Base-by-base conservation (phyloP, 2,113 vertebrate species). In the Brevimyrus niger region DNA sequence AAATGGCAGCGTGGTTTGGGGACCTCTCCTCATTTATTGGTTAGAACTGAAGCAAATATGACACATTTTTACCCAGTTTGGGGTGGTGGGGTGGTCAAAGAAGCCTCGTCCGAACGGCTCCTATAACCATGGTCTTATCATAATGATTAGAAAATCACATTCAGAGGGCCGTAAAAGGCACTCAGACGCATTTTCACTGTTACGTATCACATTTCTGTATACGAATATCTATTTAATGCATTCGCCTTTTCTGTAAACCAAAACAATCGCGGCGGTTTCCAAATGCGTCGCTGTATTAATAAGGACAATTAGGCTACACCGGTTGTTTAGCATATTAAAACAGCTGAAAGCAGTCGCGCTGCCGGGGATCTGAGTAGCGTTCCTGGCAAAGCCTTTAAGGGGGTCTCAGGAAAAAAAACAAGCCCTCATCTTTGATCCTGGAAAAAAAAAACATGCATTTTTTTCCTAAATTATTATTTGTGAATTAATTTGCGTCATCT, bases 321-420 rank as follows among this genome's bases (percentile, higher is more conserved):
- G 86, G 48, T 90, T 83, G 35, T 88, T 90, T 90, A 82, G 88
- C 87, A 90, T 90, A 90, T 90, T 80, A 73, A 90, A 90, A 90
- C 73, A 90, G 86, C 86, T 83, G 53, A 47, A 88, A 88, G 89
- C 89, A 47, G 86, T 55, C 89, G 17, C 5, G 51, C 48, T 47
- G 51, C 46, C 17, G 48, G 86, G 87, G 69, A 90, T 88, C 47
- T 87, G n/a, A 90, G 55, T 87, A 87, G 69, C 44, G 86, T 73
- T 88, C 38, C 69, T 61, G 89, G 89, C 89, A 82, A 84, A 35
- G 38, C 50, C 50, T 46, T 76, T 53, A 55, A 88, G 31, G 53
- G 15, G 47, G 84, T 9, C 35, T 21, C 73, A 80, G 31, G 19
- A 21, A 80, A 85, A n/a, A 84, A 51, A 51, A 69, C 61, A 69